These are phyloP conservation scores for Dissostichus mawsoni DNA, from an alignment of 2,113 vertebrate species.

Conservation along the genomic window DNA sequence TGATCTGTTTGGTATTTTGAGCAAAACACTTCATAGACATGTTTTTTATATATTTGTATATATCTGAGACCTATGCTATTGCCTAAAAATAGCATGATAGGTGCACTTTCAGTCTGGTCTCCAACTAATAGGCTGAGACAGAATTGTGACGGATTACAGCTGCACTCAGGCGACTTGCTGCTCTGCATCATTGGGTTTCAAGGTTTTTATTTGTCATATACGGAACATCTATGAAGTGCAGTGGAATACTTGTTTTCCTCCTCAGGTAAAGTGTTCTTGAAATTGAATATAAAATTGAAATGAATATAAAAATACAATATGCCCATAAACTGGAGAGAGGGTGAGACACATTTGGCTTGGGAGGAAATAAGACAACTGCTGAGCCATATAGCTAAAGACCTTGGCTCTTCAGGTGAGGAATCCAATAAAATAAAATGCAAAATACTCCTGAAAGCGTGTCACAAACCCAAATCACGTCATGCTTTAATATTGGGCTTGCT, in stretches of 20 bases:
- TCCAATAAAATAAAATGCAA: background rate
- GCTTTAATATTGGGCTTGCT: background rate
- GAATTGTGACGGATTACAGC: conserved; percentile 18
- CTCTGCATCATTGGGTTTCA: background rate
- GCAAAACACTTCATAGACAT: too few species aligned
- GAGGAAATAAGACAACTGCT: conserved; percentile 16
- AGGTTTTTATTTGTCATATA: background rate
- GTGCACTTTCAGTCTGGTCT: background rate
- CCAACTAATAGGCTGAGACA: background rate
- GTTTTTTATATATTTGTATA: too few species aligned
- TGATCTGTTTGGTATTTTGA: too few species aligned
- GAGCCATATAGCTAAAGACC: background rate
- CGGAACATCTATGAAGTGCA: background rate
- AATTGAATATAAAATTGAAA: background rate
- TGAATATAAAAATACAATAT: background rate
- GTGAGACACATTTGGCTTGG: conserved; percentile 6
- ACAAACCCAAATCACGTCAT: background rate
- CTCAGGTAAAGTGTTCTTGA: background rate
- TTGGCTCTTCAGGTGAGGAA: background rate
- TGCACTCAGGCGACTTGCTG: background rate
- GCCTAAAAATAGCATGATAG: too few species aligned
- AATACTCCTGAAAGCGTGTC: background rate
- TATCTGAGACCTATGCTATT: too few species aligned
- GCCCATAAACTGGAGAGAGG: too few species aligned
- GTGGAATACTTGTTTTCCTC: background rate